Evolutionary conservation across 1,140 invertebrate species (phyloP).

Genomic region (Bombus confusus): DNA sequence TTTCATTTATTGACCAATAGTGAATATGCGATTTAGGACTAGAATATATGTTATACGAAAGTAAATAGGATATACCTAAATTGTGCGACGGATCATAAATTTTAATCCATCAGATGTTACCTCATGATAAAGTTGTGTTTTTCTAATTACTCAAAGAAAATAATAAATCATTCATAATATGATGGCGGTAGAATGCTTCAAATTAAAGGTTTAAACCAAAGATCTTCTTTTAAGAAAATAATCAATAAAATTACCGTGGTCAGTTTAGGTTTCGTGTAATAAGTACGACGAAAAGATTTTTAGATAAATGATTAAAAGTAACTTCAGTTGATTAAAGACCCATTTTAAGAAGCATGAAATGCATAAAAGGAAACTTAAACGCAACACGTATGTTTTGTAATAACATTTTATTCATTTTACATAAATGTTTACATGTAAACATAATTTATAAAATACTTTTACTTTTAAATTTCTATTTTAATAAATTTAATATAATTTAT

Average conservation of each 20-base stretch:
- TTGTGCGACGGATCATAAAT: not conserved
- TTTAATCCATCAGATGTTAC: constrained; percentile 7
- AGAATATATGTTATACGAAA: not conserved
- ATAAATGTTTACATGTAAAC: not conserved
- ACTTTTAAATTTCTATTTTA: not conserved
- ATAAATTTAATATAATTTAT: not conserved
- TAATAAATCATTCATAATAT: constrained; percentile 20
- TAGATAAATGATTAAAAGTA: constrained; percentile 11
- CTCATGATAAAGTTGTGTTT: constrained; percentile 10
- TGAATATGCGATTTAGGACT: not conserved
- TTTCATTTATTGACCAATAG: not conserved
- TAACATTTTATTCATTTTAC: not conserved
- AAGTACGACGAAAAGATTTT: not conserved
- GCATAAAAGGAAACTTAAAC: constrained; percentile 61
- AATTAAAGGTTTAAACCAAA: constrained; percentile 6
- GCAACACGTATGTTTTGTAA: constrained; percentile 48
- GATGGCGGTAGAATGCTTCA: constrained; percentile 26
- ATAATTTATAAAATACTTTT: not conserved
- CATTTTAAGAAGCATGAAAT: constrained; percentile 61
- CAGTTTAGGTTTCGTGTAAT: constrained; percentile 18
- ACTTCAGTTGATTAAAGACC: constrained; percentile 29
- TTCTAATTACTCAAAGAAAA: not conserved
- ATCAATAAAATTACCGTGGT: constrained; percentile 41
- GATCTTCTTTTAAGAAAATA: constrained; percentile 8
- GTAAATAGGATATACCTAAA: constrained; percentile 11